phyloP scores from a whole-genome alignment of 1,140 invertebrate species.

The Bursaphelenchus mucronatus region DNA sequence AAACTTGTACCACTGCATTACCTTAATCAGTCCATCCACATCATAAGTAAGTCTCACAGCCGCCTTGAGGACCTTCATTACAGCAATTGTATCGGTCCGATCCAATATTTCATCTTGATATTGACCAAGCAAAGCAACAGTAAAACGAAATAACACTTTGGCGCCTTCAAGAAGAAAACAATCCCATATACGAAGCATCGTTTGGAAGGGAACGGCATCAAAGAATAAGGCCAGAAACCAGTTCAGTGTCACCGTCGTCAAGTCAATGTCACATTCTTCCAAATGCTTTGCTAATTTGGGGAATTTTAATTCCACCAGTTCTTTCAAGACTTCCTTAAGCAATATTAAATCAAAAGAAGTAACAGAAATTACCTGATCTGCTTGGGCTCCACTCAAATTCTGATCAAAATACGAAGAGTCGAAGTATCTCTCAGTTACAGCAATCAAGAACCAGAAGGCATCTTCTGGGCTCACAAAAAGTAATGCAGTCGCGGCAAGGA shows the following conservation, averaged over 20 bases:
- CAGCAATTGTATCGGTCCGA: conserved; percentile 63
- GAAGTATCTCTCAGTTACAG: conserved; percentile 65
- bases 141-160: conserved; percentile 80
- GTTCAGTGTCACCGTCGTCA: conserved; percentile 66
- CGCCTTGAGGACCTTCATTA: conserved; percentile 65
- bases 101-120: conserved; percentile 63
- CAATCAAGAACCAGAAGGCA: conserved; percentile 66
- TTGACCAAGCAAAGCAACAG: conserved; percentile 73
- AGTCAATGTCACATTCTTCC: conserved; percentile 64
- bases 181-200: conserved; percentile 71
- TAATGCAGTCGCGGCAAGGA: conserved; percentile 65
- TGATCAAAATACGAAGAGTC: conserved; percentile 64
- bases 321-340: conserved; percentile 63
- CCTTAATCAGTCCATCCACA: conserved; percentile 64
- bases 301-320: conserved; percentile 63
- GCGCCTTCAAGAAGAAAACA: conserved; percentile 87
- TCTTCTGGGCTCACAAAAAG: conserved; percentile 65
- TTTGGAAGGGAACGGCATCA: conserved; percentile 65
- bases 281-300: conserved; percentile 63
- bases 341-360: conserved; percentile 10
- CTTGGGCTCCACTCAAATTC: conserved; percentile 65
- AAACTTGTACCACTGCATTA: conserved; percentile 16
- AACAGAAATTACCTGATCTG: conserved; percentile 60
- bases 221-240: conserved; percentile 67
- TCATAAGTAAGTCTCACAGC: conserved; percentile 64